Percentiles rank a stretch among this genome's conserved stretches.
Evolutionary conservation across 2,113 vertebrate genomes (phyloP).

Genomic region (Macroglossus sobrinus): DNA sequence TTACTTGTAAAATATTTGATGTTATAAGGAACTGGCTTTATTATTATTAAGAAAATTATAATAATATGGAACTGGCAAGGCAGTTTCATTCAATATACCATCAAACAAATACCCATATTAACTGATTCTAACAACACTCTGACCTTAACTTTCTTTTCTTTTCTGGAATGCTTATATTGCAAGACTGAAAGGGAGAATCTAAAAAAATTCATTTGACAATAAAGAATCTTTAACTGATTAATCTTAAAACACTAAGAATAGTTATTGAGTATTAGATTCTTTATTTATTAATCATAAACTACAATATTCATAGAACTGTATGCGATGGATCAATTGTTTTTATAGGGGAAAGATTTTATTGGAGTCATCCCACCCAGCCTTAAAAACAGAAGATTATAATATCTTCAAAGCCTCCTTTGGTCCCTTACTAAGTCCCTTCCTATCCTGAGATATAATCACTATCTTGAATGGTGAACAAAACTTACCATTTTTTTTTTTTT

Average conservation of each 20-base stretch:
- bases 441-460: not conserved
- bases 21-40: not conserved
- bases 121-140: not conserved
- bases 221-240: not conserved
- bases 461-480: not conserved
- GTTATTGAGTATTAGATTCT: not conserved
- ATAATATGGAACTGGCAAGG: not conserved
- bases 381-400: not conserved
- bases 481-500: not conserved
- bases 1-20: not conserved
- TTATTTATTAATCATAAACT: not conserved
- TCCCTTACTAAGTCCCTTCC: not conserved
- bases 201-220: not conserved
- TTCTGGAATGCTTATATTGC: not conserved
- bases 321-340: not conserved
- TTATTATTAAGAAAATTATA: constrained; percentile 22
- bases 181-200: not conserved
- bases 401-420: not conserved
- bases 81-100: not conserved
- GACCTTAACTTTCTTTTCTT: not conserved
- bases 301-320: not conserved
- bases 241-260: not conserved
- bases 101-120: not conserved
- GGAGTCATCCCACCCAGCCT: not conserved
- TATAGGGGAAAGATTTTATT: not conserved